phyloP scores from a whole-genome alignment of 2,888 invertebrate genomes.

The Orthosia incerta region DNA sequence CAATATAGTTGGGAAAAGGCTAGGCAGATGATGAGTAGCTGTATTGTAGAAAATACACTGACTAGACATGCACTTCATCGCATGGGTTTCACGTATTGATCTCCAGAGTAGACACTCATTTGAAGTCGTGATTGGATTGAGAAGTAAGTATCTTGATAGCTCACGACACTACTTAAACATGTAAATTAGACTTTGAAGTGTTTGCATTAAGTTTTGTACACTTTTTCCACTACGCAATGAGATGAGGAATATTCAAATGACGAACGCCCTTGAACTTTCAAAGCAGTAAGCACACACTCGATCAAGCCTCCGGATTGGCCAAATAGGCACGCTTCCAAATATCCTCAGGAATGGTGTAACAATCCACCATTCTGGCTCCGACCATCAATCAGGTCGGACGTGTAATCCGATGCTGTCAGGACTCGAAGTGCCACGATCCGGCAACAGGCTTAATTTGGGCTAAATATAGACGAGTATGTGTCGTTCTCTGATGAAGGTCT shows the following conservation, averaged over 20 bases:
- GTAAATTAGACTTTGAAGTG: slow-evolving; percentile 6
- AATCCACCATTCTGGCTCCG: slow-evolving; percentile 41
- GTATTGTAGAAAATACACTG: not conserved
- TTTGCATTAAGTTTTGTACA: not conserved
- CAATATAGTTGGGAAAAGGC: no score
- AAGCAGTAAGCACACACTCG: slow-evolving; percentile 20
- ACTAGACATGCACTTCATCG: not conserved
- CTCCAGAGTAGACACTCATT: not conserved
- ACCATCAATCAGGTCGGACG: slow-evolving; percentile 53
- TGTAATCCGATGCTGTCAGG: slow-evolving; percentile 61
- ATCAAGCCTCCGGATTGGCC: slow-evolving; percentile 20
- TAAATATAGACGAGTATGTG: slow-evolving; percentile 51
- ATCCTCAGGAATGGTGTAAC: slow-evolving; percentile 50
- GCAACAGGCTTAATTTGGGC: slow-evolving; percentile 49
- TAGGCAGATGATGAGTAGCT: no score
- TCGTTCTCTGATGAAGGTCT: slow-evolving; percentile 14
- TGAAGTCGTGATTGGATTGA: slow-evolving; percentile 5
- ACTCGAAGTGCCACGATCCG: slow-evolving; percentile 27
- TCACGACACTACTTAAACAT: slow-evolving; percentile 18
- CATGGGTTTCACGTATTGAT: not conserved
- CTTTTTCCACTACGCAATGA: slow-evolving; percentile 9
- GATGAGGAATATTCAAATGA: not conserved
- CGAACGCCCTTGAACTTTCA: slow-evolving; percentile 17
- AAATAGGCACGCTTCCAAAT: slow-evolving; percentile 53
- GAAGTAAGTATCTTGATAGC: not conserved